phyloP scores from a whole-genome alignment of 2,888 invertebrate species.

The Cyclophora albipunctata region DNA sequence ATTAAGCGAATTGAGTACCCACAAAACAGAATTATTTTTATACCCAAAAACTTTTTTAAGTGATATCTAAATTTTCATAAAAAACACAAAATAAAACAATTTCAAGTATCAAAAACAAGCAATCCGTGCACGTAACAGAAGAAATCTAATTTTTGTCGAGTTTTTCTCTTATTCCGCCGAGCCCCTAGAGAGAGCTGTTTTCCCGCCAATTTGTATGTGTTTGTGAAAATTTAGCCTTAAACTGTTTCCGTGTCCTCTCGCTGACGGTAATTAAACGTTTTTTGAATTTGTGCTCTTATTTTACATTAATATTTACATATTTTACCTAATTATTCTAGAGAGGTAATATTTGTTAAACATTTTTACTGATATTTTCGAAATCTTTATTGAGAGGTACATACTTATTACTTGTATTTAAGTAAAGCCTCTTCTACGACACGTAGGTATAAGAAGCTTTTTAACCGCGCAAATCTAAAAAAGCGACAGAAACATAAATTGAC shows the following conservation, averaged over 20 bases:
- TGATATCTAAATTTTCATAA: no score
- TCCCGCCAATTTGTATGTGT: constrained; percentile 68
- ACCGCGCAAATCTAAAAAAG: no score
- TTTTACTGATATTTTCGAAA: no score
- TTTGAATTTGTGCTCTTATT: constrained; percentile 8
- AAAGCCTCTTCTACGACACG: no score
- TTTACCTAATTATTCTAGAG: no score
- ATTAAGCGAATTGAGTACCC: no score
- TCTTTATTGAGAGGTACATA: no score
- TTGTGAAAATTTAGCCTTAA: constrained; percentile 62
- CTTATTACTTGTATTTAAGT: no score
- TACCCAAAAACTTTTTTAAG: no score
- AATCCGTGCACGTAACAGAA: constrained; percentile 29
- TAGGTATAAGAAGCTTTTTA: no score
- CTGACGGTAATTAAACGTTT: constrained; percentile 33
- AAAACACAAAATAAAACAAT: not conserved
- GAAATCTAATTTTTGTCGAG: constrained; percentile 71
- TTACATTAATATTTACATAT: constrained; percentile 9
- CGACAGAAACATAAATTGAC: no score
- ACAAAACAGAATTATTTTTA: no score
- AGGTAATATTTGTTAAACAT: not conserved
- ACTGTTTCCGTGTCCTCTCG: constrained; percentile 41
- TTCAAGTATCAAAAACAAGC: constrained; percentile 43
- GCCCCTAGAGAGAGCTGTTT: constrained; percentile 46
- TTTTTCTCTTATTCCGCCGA: constrained; percentile 61